These are phyloP conservation scores for Chaetogeoica ovagalla DNA, from an alignment of 2,888 invertebrate species.

Conservation along the genomic window DNA sequence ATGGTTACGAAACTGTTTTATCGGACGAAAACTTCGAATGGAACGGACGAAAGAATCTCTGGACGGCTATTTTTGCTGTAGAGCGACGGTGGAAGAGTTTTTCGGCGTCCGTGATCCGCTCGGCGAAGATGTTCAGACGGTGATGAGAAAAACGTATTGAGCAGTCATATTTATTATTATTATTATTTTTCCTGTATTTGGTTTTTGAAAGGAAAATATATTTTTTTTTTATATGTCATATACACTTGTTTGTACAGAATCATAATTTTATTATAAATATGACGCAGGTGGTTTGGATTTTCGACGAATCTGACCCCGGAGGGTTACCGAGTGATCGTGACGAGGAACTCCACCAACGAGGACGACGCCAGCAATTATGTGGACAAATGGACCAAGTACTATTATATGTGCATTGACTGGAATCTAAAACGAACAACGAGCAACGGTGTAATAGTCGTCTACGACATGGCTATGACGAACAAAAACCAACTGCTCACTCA, in stretches of 20 bases:
- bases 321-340: conserved; percentile 11
- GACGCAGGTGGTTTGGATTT: conserved; percentile 41
- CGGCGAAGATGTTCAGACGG: conserved; percentile 37
- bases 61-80: conserved; percentile 42
- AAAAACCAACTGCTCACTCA: conserved; percentile 35
- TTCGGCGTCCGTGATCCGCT: conserved; percentile 42
- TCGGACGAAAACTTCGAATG: conserved; percentile 33
- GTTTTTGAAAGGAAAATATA: too few species aligned
- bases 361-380: conserved; percentile 26
- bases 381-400: conserved; percentile 37
- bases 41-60: conserved; percentile 41
- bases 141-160: conserved; percentile 38
- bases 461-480: conserved; percentile 33
- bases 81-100: conserved; percentile 31
- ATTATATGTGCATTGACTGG: conserved; percentile 38
- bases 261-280: background rate
- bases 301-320: conserved; percentile 22
- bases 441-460: conserved; percentile 36
- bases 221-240: too few species aligned
- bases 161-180: background rate
- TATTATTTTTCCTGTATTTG: too few species aligned
- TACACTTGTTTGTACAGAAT: too few species aligned
- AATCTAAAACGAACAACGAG: conserved; percentile 1
- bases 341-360: conserved; percentile 24
- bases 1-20: conserved; percentile 33